Conservation (phyloP, 2,797 vertebrate species). For the Enteromius paludinosus region DNA sequence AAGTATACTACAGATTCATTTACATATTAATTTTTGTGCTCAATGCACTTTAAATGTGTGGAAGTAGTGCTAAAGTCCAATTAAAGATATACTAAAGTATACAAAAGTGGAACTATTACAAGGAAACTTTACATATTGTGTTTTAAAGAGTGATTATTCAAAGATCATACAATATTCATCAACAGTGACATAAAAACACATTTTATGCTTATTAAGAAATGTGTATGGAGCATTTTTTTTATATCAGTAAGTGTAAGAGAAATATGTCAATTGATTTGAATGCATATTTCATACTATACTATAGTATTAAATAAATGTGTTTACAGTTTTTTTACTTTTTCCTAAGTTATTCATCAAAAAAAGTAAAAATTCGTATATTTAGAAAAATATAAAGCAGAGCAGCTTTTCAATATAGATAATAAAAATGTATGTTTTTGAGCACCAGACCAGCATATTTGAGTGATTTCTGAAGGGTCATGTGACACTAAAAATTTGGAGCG, state of each 20-base stretch:
- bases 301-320: not conserved
- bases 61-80: not conserved
- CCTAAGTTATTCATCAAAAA: not conserved
- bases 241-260: not conserved
- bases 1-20: not conserved
- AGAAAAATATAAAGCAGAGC: not conserved
- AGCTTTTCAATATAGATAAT: not conserved
- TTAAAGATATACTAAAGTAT: not conserved
- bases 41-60: not conserved
- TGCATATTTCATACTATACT: not conserved
- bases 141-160: not conserved
- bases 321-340: not conserved
- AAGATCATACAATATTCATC: not conserved
- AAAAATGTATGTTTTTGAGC: not conserved
- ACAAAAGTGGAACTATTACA: not conserved
- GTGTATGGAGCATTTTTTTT: not conserved
- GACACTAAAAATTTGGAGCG: not conserved
- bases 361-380: not conserved
- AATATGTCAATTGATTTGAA: not conserved
- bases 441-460: not conserved
- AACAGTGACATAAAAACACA: not conserved
- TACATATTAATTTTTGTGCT: not conserved
- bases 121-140: not conserved
- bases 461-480: not conserved
- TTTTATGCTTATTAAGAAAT: not conserved